phyloP scores from a whole-genome alignment of 2,797 vertebrate species.

The Gobionotothen gibberifrons region DNA sequence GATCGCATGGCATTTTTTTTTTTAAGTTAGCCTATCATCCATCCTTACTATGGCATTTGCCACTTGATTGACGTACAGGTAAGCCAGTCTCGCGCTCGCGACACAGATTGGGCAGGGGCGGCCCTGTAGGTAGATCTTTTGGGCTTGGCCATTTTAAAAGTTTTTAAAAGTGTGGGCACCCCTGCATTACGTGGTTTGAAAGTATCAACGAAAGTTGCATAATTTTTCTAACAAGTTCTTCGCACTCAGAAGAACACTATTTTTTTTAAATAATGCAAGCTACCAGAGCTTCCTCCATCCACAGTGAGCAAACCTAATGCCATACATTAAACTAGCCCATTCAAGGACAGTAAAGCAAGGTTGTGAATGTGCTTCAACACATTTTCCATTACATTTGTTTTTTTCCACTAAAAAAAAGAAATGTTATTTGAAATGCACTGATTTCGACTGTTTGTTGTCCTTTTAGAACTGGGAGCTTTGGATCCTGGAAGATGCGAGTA shows the following conservation, averaged over 20 bases:
- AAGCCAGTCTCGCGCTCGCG: too few species aligned
- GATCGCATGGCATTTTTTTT: too few species aligned
- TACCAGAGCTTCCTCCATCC: background rate
- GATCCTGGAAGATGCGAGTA: conserved; percentile 92
- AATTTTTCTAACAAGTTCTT: conserved; percentile 16
- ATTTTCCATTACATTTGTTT: conserved; percentile 4
- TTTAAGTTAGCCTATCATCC: too few species aligned
- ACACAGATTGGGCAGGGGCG: too few species aligned
- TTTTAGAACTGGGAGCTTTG: conserved; percentile 93
- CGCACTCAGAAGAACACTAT: conserved; percentile 6
- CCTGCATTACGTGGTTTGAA: background rate
- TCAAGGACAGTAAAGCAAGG: background rate
- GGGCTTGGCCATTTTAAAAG: too few species aligned
- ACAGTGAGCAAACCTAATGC: conserved; percentile 1
- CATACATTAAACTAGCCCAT: background rate
- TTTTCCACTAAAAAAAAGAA: background rate
- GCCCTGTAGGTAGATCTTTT: too few species aligned
- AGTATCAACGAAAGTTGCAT: conserved; percentile 4
- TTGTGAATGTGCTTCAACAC: background rate
- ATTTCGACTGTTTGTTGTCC: background rate
- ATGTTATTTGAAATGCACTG: conserved; percentile 14
- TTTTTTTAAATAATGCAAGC: conserved; percentile 19
- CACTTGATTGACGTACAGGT: too few species aligned
- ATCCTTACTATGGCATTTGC: too few species aligned
- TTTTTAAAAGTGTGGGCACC: too few species aligned